A percentile compares a stretch with the other conserved stretches of the same genome.
Conservation (phyloP, 2,113 vertebrate species). For the Mastomys natalensis region DNA sequence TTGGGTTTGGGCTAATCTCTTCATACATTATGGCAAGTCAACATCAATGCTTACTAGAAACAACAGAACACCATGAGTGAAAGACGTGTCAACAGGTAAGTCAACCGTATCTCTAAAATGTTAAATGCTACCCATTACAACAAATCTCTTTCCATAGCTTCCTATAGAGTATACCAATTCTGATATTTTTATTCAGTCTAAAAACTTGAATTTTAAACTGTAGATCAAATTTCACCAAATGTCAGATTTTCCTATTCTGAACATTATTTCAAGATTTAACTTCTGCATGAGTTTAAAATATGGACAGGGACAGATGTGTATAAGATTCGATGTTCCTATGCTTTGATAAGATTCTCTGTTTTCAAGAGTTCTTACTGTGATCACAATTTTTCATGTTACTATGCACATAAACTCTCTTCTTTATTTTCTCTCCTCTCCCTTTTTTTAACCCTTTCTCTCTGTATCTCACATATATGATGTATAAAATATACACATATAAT, state of each 20-base stretch:
- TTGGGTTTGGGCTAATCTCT: slow-evolving; percentile 17
- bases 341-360: slow-evolving; percentile 1
- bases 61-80: background rate
- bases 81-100: background rate
- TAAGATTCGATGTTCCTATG: slow-evolving; percentile 9
- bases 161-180: slow-evolving; percentile 25
- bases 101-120: slow-evolving; percentile 16
- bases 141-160: slow-evolving; percentile 6
- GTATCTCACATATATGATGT: background rate
- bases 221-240: slow-evolving; percentile 34
- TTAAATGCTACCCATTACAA: slow-evolving; percentile 28
- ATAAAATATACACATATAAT: background rate
- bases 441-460: background rate
- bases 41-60: background rate
- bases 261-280: background rate
- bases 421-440: background rate
- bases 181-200: slow-evolving; percentile 40
- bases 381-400: slow-evolving; percentile 11
- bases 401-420: background rate
- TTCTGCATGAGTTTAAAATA: slow-evolving; percentile 2
- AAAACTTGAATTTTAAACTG: slow-evolving; percentile 26
- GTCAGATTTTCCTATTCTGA: background rate
- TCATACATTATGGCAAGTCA: slow-evolving; percentile 10
- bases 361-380: background rate
- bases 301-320: slow-evolving; percentile 19